Conservation (phyloP, 2,888 invertebrate genomes). For the Agrypnus murinus region DNA sequence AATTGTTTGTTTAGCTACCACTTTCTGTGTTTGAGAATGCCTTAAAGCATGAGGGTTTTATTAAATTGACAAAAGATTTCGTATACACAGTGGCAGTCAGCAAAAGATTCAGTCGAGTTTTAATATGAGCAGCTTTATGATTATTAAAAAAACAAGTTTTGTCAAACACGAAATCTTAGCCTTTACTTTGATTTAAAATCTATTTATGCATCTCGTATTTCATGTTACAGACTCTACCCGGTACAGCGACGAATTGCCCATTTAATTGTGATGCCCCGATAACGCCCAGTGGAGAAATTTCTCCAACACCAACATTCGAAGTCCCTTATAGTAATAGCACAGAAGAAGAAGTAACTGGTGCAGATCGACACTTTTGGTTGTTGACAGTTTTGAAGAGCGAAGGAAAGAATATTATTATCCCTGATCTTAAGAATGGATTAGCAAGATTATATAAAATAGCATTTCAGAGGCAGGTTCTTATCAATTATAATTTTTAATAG, state of each 20-base stretch:
- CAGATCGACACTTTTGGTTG: conserved; percentile 86
- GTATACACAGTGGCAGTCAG: too few relatives aligned
- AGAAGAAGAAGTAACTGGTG: conserved; percentile 63
- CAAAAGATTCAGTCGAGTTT: too few relatives aligned
- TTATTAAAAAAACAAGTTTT: too few relatives aligned
- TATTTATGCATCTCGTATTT: too few relatives aligned
- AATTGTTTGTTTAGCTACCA: too few relatives aligned
- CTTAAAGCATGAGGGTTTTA: too few relatives aligned
- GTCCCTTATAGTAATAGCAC: conserved; percentile 48
- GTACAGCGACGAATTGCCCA: conserved; percentile 72
- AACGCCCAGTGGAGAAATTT: conserved; percentile 71
- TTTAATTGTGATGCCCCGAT: conserved; percentile 72
- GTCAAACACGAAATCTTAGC: too few relatives aligned
- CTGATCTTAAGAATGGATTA: conserved; percentile 81
- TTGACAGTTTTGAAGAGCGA: conserved; percentile 81
- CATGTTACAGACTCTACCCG: conserved; percentile 46
- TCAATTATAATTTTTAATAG: background rate
- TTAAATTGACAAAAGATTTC: too few relatives aligned
- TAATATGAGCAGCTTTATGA: too few relatives aligned
- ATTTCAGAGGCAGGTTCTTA: conserved; percentile 79
- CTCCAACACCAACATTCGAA: conserved; percentile 70
- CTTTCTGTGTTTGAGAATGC: too few relatives aligned
- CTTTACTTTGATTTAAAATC: too few relatives aligned
- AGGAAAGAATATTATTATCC: conserved; percentile 71
- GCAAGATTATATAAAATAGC: conserved; percentile 87